phyloP scores from a whole-genome alignment of 1,140 invertebrate genomes.

The Oedothorax gibbosus region DNA sequence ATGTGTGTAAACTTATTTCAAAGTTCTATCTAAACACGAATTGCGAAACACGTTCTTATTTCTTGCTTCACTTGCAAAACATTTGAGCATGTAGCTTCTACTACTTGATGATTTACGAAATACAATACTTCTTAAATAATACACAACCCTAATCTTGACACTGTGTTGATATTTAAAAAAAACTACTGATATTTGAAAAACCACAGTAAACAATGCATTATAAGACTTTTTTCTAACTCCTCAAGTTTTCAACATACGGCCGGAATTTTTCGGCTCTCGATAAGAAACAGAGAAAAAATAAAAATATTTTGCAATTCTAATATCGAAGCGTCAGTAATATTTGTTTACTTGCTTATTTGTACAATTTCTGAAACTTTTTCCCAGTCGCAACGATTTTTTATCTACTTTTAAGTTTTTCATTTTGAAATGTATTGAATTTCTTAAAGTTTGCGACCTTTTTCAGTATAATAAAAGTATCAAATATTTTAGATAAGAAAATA shows the following conservation, averaged over 20 bases:
- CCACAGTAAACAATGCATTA: no score
- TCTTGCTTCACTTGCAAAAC: no score
- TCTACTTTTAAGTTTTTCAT: slow-evolving; percentile 25
- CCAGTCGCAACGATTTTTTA: not conserved
- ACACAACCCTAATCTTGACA: no score
- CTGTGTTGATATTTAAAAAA: no score
- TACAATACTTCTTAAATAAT: no score
- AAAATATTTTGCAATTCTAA: slow-evolving; percentile 30
- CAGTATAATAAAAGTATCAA: not conserved
- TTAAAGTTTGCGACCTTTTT: not conserved
- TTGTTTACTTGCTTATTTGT: slow-evolving; percentile 17
- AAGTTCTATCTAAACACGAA: no score
- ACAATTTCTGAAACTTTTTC: slow-evolving; percentile 14
- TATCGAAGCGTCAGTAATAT: slow-evolving; percentile 21
- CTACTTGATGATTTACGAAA: no score
- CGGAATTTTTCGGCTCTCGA: slow-evolving; percentile 9
- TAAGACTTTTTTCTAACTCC: no score
- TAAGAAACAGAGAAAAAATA: slow-evolving; percentile 7
- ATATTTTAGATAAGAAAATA: slow-evolving; percentile 29
- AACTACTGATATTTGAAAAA: no score
- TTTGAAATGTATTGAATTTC: slow-evolving; percentile 10
- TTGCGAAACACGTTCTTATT: no score
- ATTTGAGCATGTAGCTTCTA: no score
- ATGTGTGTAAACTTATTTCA: no score
- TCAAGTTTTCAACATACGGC: not conserved